Evolutionary conservation across 2,888 invertebrate genomes (phyloP), one percentile per base, ranked within the genome.

Genomic region (Ophion obscuratus): DNA sequence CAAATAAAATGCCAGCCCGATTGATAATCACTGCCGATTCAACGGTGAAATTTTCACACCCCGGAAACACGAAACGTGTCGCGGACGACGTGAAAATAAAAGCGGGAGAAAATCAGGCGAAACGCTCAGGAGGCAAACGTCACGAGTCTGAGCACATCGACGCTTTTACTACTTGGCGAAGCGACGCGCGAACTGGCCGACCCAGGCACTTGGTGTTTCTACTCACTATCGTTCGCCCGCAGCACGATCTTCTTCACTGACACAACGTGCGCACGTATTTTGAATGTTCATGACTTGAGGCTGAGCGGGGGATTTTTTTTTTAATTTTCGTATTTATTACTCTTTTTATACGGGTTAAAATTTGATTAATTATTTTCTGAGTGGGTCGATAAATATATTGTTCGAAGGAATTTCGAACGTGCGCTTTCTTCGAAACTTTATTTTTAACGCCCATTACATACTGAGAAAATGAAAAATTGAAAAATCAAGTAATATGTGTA

Each of bases 81-180:
- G 6, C 36, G n/a, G 10, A 24, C n/a, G 40, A 40, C 40, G 36
- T 73, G 47, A 62, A 61, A 62, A 47, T 24, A 71, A n/a, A 31
- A n/a, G 59, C 9, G 17, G 83, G 73, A 80, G 61, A 68, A 76
- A 78, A 71, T 78, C 71, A 11, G 11, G 31, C 11, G 17, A 9
- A 62, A 57, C 14, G 4, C 11, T 36, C 53, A 73, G 68, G 77
- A 62, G 11, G 24, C 36, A 31, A 36, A 47, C 36, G 27, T 3
- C 17, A 31, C 24, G 9, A 31, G 88, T 81, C 88, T 59, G 87
- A 85, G 73, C 83, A 62, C 76, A 84, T 83, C 66, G 74, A 40
- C 53, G 76, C 73, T 77, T 82, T 83, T 78, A 88, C 89, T 86
- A 89, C 88, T 90, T 11, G 84, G 20, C 17, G 61, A 57, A n/a